Conservation (phyloP, 92 coral and sea anemone genomes). For the Scolanthus callimorphus region DNA sequence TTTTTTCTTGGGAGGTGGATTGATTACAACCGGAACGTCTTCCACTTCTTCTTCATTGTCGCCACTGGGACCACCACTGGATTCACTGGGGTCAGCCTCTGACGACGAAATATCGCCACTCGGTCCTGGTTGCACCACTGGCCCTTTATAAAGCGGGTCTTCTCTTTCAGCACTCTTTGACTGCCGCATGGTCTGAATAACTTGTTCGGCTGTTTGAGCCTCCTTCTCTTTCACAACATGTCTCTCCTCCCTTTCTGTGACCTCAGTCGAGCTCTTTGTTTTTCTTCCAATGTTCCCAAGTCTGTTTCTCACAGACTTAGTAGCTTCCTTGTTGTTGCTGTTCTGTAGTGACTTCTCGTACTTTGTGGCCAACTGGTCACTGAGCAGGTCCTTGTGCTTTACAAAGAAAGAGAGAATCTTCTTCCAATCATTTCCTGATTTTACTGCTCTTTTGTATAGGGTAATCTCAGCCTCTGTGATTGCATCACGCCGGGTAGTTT, state of each 20-base stretch:
- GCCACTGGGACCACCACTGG: not conserved
- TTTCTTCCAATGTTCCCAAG: too few relatives aligned
- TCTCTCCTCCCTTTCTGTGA: not conserved
- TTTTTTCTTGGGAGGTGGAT: too few relatives aligned
- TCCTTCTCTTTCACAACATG: not conserved
- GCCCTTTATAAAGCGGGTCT: conserved; percentile 1
- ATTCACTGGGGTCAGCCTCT: conserved; percentile 1
- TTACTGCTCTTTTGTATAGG: conserved; percentile 11
- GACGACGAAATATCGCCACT: not conserved
- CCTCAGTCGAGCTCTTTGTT: too few relatives aligned
- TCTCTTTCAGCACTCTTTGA: not conserved
- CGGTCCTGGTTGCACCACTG: not conserved
- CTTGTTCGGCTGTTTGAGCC: too few relatives aligned
- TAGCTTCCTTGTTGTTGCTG: not conserved
- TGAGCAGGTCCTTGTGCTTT: conserved; percentile 12
- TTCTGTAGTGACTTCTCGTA: conserved; percentile 1
- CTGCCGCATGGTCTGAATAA: not conserved
- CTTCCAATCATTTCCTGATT: conserved; percentile 19
- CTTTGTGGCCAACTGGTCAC: not conserved
- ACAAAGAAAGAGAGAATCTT: conserved; percentile 13
- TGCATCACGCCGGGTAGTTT: too few relatives aligned
- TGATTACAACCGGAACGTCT: not conserved
- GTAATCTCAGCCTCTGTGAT: conserved; percentile 7
- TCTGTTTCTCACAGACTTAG: not conserved
- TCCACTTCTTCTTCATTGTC: conserved; percentile 3